phyloP scores from a whole-genome alignment of 92 coral and sea anemone species.

The Palythoa caribaeorum region DNA sequence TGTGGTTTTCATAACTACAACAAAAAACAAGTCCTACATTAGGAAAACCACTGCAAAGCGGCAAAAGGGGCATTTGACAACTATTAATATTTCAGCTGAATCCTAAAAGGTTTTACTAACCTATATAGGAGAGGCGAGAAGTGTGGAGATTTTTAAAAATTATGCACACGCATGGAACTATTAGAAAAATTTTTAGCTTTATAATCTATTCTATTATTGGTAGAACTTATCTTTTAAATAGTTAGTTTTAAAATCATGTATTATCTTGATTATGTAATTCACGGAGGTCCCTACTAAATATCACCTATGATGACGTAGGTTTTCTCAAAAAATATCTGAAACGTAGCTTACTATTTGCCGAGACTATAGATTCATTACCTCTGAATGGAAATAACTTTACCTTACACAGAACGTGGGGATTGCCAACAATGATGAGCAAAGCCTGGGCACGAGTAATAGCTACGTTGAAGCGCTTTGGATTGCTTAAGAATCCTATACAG shows the following conservation, averaged over 20 bases:
- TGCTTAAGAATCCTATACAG: slow-evolving; percentile 91
- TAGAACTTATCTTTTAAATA: too few relatives aligned
- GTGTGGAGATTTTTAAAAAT: too few relatives aligned
- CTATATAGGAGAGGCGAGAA: too few relatives aligned
- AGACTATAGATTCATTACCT: too few relatives aligned
- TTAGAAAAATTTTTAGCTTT: not conserved
- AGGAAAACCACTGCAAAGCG: not conserved
- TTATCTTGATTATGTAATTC: too few relatives aligned
- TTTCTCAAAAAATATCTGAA: not conserved
- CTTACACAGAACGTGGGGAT: slow-evolving; percentile 95
- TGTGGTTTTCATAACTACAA: too few relatives aligned
- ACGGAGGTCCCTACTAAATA: not conserved
- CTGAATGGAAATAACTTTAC: slow-evolving; percentile 48
- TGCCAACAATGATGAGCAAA: slow-evolving; percentile 89
- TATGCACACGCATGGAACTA: not conserved
- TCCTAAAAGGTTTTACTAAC: too few relatives aligned
- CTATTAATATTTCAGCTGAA: too few relatives aligned
- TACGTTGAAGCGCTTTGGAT: slow-evolving; percentile 98
- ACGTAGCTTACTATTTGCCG: too few relatives aligned
- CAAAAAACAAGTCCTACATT: too few relatives aligned
- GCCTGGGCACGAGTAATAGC: slow-evolving; percentile 99
- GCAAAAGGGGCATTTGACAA: not conserved
- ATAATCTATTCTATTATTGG: too few relatives aligned
- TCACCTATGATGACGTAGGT: not conserved
- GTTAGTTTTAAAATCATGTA: too few relatives aligned